Evolutionary conservation across 2,797 vertebrate species (phyloP).

Genomic region (Catamblyrhynchus diadema): DNA sequence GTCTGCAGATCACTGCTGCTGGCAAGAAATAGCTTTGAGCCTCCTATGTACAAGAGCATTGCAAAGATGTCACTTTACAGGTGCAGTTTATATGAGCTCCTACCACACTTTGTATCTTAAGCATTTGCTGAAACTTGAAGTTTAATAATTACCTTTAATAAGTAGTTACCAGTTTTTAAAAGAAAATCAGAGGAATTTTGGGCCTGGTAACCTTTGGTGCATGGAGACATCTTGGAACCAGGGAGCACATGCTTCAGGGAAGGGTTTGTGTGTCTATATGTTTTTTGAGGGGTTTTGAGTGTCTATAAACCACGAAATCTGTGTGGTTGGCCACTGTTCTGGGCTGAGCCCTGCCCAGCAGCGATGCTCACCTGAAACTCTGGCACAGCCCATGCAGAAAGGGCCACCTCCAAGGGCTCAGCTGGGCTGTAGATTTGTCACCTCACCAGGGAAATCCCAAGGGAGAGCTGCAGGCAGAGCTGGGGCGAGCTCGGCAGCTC

Average conservation of each 20-base stretch:
- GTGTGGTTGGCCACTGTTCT: not conserved
- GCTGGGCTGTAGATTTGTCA: not conserved
- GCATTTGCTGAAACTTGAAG: not conserved
- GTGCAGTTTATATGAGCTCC: constrained; percentile 46
- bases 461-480: not conserved
- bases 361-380: rapidly evolving
- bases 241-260: not conserved
- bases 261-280: not conserved
- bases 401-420: not conserved
- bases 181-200: not conserved
- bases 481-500: rapidly evolving
- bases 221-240: not conserved
- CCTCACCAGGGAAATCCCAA: not conserved
- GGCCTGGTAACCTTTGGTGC: not conserved
- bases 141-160: constrained; percentile 22
- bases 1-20: constrained; percentile 51
- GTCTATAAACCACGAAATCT: not conserved
- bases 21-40: constrained; percentile 52
- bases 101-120: not conserved
- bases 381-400: not conserved
- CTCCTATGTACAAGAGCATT: not conserved
- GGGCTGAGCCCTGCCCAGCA: not conserved
- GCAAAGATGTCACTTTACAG: constrained; percentile 57
- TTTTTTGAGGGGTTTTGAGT: not conserved
- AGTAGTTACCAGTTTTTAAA: not conserved